Conservation (phyloP, 2,113 vertebrate species). For the Heterotilapia buettikoferi region DNA sequence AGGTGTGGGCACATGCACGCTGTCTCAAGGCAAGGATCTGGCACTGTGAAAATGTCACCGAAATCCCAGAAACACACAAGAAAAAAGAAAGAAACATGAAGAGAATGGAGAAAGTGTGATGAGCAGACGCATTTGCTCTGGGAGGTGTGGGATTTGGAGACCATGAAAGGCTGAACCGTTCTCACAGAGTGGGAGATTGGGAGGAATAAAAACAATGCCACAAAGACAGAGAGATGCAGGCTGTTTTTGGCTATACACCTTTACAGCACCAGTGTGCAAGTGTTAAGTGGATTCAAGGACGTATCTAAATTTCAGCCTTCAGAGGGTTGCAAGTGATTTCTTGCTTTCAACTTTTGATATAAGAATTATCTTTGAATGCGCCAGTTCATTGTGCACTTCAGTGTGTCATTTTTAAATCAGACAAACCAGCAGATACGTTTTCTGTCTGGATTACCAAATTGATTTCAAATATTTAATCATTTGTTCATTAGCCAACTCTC, state of each 20-base stretch:
- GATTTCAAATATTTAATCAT: not conserved
- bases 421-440: not conserved
- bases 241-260: not conserved
- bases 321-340: not conserved
- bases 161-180: slow-evolving; percentile 1
- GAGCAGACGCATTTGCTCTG: slow-evolving; percentile 39
- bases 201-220: slow-evolving; percentile 16
- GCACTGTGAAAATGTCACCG: slow-evolving; percentile 64
- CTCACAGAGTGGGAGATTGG: slow-evolving; percentile 6
- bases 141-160: slow-evolving; percentile 45
- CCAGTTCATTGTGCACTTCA: not conserved
- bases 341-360: not conserved
- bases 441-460: not conserved
- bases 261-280: not conserved
- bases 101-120: slow-evolving; percentile 28
- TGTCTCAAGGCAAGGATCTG: slow-evolving; percentile 56
- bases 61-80: slow-evolving; percentile 34
- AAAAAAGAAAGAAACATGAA: not conserved
- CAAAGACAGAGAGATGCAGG: not conserved
- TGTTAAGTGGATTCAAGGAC: slow-evolving; percentile 4
- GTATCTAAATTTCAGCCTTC: not conserved
- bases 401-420: not conserved
- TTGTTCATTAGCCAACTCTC: not conserved
- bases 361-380: not conserved
- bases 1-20: slow-evolving; percentile 34